phyloP scores from a whole-genome alignment of 1,140 invertebrate species.

The Catajapyx aquilonaris region DNA sequence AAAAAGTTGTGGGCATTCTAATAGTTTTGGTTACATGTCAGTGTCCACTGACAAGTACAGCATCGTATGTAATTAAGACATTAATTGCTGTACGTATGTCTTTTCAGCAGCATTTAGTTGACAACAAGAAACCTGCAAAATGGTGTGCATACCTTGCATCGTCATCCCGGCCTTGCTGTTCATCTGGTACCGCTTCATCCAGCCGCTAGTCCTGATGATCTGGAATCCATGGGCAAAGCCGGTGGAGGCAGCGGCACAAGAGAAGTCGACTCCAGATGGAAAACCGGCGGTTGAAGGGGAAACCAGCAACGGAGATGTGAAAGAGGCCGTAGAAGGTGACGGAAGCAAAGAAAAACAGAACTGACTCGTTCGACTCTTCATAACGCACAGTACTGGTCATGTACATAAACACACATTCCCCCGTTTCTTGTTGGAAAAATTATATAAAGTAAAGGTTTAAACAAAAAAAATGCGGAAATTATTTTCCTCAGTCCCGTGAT shows the following conservation, averaged over 20 bases:
- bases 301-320: conserved; percentile 3
- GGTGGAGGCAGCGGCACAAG: not conserved
- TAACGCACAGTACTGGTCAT: not conserved
- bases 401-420: not conserved
- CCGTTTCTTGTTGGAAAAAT: not conserved
- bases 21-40: no score
- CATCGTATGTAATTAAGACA: no score
- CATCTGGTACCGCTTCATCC: conserved; percentile 52
- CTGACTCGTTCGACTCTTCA: not conserved
- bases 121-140: no score
- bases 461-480: no score
- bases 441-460: no score
- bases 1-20: no score
- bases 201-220: conserved; percentile 43
- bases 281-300: conserved; percentile 1
- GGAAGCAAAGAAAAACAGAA: no score
- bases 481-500: no score
- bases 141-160: conserved; percentile 60
- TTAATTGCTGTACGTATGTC: no score
- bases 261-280: not conserved
- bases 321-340: no score
- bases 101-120: no score
- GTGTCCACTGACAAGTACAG: no score
- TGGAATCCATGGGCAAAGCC: conserved; percentile 43
- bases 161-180: conserved; percentile 48